phyloP scores from a whole-genome alignment of 1,140 invertebrate species.

The Theocolax elegans region DNA sequence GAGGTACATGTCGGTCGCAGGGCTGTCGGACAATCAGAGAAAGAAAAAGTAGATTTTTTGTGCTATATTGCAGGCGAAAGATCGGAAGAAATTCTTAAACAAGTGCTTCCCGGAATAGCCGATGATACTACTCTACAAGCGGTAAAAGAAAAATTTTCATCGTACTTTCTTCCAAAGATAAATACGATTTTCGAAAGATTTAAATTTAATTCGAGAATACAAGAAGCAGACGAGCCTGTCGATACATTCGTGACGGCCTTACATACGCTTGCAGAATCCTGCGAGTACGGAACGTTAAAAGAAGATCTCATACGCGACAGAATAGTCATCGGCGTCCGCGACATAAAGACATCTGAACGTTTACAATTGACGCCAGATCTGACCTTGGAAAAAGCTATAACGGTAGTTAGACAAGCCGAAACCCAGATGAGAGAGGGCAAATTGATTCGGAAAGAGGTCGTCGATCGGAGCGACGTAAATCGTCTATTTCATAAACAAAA shows the following conservation, averaged over 20 bases:
- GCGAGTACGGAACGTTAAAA: constrained; percentile 50
- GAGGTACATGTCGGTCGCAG: too few species aligned
- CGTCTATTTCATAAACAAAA: constrained; percentile 4
- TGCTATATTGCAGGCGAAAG: constrained; percentile 49
- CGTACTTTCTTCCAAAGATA: constrained; percentile 53
- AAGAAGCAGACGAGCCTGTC: constrained; percentile 50
- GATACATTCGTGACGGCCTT: constrained; percentile 56
- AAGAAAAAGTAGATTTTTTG: constrained; percentile 48
- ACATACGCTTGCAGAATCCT: too few species aligned
- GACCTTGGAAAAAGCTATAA: too few species aligned
- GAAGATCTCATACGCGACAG: constrained; percentile 57
- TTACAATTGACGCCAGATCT: constrained; percentile 46
- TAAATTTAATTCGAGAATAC: constrained; percentile 54
- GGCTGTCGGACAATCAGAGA: constrained; percentile 47
- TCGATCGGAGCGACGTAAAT: constrained; percentile 3
- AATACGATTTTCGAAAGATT: constrained; percentile 54
- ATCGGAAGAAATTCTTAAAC: constrained; percentile 46
- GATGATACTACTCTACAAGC: constrained; percentile 32
- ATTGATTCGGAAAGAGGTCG: background rate
- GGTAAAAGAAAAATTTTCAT: constrained; percentile 46
- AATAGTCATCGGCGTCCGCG: constrained; percentile 54
- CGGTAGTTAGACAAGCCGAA: constrained; percentile 44
- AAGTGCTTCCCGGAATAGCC: constrained; percentile 25
- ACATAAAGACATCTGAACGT: constrained; percentile 46
- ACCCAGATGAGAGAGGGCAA: constrained; percentile 37